Evolutionary conservation across 2,113 vertebrate genomes (phyloP).

Genomic region (Megaptera novaeangliae): DNA sequence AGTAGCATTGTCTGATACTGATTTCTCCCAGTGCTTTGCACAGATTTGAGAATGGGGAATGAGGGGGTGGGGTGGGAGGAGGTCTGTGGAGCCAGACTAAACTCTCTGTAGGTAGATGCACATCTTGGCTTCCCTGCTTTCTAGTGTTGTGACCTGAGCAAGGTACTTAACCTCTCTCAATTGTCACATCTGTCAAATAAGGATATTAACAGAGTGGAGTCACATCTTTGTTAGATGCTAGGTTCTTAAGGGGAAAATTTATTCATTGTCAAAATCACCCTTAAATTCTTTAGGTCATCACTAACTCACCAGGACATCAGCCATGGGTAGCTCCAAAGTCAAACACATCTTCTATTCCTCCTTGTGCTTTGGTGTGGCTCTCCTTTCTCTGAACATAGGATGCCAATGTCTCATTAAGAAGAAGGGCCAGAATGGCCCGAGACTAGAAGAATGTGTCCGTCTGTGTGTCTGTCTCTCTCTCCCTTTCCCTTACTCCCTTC

Average conservation of each 20-base stretch:
- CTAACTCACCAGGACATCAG: background rate
- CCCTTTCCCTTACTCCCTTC: background rate
- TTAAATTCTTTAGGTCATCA: background rate
- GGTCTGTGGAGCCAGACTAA: background rate
- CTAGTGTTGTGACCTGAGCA: background rate
- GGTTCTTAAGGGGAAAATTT: background rate
- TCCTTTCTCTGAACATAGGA: background rate
- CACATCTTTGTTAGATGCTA: background rate
- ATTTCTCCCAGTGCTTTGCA: background rate
- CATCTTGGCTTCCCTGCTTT: background rate
- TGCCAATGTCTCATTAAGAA: background rate
- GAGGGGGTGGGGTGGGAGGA: background rate
- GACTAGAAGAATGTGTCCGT: background rate
- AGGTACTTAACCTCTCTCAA: background rate
- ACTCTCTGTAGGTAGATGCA: background rate
- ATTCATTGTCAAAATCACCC: background rate
- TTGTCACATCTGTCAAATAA: background rate
- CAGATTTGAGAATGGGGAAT: background rate
- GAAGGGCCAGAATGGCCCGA: background rate
- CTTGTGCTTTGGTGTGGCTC: background rate
- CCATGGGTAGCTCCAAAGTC: background rate
- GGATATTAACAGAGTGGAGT: background rate
- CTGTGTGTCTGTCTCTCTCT: background rate
- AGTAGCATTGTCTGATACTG: fast-evolving
- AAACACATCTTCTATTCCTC: background rate